phyloP scores from a whole-genome alignment of 2,797 vertebrate genomes.

The Artibeus jamaicensis region DNA sequence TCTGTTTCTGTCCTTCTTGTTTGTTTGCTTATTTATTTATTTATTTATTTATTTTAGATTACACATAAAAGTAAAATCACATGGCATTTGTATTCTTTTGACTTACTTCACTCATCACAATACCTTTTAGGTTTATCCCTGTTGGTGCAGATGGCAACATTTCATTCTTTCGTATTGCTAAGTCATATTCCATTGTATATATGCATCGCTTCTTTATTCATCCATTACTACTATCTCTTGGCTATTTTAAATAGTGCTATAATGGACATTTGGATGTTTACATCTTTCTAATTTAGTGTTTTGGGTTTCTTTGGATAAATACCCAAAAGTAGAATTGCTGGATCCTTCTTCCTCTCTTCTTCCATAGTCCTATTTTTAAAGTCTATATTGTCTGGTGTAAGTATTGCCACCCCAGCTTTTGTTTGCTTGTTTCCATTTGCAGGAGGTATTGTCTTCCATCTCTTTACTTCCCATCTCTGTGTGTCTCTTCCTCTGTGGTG shows the following conservation, averaged over 20 bases:
- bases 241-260: neutral
- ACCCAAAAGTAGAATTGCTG: neutral
- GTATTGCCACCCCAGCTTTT: no score
- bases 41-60: neutral
- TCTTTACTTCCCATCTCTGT: no score
- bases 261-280: neutral
- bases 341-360: neutral
- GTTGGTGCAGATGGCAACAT: no score
- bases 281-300: neutral
- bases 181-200: no score
- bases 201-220: no score
- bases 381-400: neutral
- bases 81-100: no score
- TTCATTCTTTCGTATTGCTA: no score
- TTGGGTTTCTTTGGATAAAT: neutral
- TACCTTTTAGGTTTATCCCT: no score
- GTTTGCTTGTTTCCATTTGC: no score
- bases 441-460: no score
- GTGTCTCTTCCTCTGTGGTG: neutral
- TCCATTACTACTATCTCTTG: neutral
- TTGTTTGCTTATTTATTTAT: no score
- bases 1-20: neutral
- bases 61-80: neutral
- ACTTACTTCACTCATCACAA: no score
- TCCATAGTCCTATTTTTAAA: neutral